phyloP scores from a whole-genome alignment of 2,888 invertebrate genomes.

The Oscheius sp. region DNA sequence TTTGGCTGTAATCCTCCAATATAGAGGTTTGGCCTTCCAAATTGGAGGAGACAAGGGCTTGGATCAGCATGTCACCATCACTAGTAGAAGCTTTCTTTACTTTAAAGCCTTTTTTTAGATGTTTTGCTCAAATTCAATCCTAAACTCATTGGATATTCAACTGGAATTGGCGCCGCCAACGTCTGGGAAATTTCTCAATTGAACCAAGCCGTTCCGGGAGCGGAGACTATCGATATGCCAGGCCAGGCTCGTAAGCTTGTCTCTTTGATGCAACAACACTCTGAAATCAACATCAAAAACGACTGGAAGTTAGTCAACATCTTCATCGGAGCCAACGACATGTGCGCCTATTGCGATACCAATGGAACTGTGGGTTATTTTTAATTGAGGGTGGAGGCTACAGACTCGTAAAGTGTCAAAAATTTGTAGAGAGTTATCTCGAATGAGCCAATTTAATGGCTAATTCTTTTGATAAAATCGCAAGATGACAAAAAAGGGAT shows the following conservation, averaged over 20 bases:
- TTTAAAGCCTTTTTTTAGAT: constrained; percentile 68
- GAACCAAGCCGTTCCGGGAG: constrained; percentile 60
- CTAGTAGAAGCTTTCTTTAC: constrained; percentile 35
- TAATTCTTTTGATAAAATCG: too few species aligned
- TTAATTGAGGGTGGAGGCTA: neutral
- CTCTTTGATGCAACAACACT: constrained; percentile 46
- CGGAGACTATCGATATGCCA: constrained; percentile 47
- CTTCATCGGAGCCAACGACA: constrained; percentile 65
- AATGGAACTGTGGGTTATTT: constrained; percentile 31
- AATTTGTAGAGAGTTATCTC: neutral
- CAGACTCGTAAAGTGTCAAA: neutral
- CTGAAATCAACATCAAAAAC: constrained; percentile 52
- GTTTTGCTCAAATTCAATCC: constrained; percentile 81
- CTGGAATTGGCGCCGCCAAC: constrained; percentile 53
- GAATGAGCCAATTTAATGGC: neutral
- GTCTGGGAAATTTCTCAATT: constrained; percentile 58
- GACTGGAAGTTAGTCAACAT: constrained; percentile 66
- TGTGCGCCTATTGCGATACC: constrained; percentile 57
- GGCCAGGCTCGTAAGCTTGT: constrained; percentile 56
- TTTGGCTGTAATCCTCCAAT: constrained; percentile 56
- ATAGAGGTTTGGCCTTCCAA: constrained; percentile 59
- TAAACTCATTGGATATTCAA: constrained; percentile 74
- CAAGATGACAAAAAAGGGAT: too few species aligned
- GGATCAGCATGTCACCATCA: constrained; percentile 55
- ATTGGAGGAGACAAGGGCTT: constrained; percentile 54